Evolutionary conservation across 2,113 vertebrate species (phyloP), one percentile per base, ranked within the genome.

Genomic region (Myiozetetes cayanensis): DNA sequence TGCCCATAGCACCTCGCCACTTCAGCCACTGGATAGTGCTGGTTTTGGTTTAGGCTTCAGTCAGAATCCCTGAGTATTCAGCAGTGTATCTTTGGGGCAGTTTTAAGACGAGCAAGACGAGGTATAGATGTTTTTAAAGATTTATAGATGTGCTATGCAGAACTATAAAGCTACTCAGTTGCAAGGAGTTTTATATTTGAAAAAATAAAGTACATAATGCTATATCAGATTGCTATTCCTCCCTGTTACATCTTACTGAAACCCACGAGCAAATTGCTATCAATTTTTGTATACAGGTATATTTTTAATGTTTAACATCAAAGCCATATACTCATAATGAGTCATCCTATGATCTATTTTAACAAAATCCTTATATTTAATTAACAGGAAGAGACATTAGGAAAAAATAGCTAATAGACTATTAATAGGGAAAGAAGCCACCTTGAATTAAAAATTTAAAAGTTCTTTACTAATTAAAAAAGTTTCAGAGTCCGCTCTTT

Each of bases 1-100:
- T 8, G n/a, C 8, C 35, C 3, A 0, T 1, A 71, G 35, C 14
- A 35, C 17, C 25, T 65, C 4, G 1, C 5, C 43, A 44, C 46
- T 66, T 44, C 67, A 58, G 78, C 12, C n/a, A 41, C 22, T 11
- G 28, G 24, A 35, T 4, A 74, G 33, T 2, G 37, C 19, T 53
- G 37, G 25, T 39, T 49, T 33, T 33, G 55, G 28, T 9, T 80
- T 47, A 52, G 65, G 27, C 44, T 71, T 28, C 70, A 43, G 37
- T 16, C 49, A 1, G 1, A 77, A 67, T 6, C 12, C 27, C 55
- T 0, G 0, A 52, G 35, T 8, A 49, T 23, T 72, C 77, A 68
- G 39, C 49, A 55, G 37, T 5, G 14, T 21, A 22, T 18, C 47
- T 87, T 52, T 28, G 14, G 35, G 53, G 37, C 6, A 72, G 37